Conservation (phyloP, 2,888 invertebrate species). For the Drosophila borborema region DNA sequence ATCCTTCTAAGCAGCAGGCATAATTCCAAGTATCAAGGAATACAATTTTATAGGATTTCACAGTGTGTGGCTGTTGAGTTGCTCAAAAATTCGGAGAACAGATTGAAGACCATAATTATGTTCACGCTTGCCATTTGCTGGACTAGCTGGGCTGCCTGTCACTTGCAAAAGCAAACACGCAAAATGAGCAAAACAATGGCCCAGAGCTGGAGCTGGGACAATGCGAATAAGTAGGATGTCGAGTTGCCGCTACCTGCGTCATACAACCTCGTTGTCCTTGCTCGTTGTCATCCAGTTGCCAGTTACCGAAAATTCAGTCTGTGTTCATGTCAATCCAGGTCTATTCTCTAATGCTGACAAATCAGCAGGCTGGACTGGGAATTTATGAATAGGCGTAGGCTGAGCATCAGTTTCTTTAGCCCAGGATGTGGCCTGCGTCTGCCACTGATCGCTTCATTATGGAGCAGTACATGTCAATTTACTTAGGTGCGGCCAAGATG, state of each 20-base stretch:
- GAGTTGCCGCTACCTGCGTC: conserved; percentile 53
- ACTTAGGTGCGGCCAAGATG: conserved; percentile 10
- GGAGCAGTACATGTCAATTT: conserved; percentile 74
- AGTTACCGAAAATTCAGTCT: conserved; percentile 12
- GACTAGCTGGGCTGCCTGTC: conserved; percentile 33
- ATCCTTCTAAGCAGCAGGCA: conserved; percentile 41
- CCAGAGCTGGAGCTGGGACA: conserved; percentile 23
- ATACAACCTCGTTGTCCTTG: conserved; percentile 44
- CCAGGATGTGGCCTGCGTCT: conserved; percentile 52
- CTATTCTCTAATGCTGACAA: conserved; percentile 65
- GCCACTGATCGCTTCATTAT: conserved; percentile 80
- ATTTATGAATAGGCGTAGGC: conserved; percentile 51
- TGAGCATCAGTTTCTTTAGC: conserved; percentile 14
- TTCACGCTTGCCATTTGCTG: conserved; percentile 68
- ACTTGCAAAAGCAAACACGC: conserved; percentile 59
- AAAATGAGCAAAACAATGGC: conserved; percentile 53
- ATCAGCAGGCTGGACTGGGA: conserved; percentile 48
- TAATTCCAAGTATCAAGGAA: conserved; percentile 47
- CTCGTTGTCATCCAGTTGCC: conserved; percentile 6
- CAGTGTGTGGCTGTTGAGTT: conserved; percentile 36
- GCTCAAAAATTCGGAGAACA: conserved; percentile 61
- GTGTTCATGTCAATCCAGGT: conserved; percentile 48
- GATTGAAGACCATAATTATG: conserved; percentile 76
- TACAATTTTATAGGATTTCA: conserved; percentile 17
- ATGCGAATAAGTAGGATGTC: conserved; percentile 27